These are phyloP conservation scores for Drosophila prolongata DNA, from an alignment of 2,888 invertebrate genomes.

Conservation along the genomic window DNA sequence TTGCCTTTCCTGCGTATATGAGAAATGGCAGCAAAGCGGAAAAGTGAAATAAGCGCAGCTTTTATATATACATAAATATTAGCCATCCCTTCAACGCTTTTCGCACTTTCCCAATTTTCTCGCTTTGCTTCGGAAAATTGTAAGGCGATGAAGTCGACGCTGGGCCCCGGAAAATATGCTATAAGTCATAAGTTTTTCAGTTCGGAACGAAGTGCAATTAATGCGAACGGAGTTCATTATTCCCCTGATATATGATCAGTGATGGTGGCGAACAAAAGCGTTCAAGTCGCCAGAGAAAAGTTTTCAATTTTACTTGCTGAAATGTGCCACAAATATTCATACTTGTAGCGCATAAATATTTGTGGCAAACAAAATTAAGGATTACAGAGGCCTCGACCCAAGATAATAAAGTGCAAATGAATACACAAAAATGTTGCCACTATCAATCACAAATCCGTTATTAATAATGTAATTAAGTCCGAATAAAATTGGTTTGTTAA, in stretches of 20 bases:
- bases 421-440: too few species aligned
- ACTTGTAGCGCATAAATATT: not conserved
- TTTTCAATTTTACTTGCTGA: not conserved
- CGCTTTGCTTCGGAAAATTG: slow-evolving; percentile 2
- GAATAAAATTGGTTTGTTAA: too few species aligned
- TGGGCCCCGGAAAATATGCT: slow-evolving; percentile 8
- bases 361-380: not conserved
- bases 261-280: not conserved
- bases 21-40: slow-evolving; percentile 56
- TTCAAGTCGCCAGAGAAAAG: not conserved
- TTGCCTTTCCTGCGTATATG: not conserved
- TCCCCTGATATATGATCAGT: slow-evolving; percentile 16
- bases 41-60: slow-evolving; percentile 69
- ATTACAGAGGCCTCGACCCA: not conserved
- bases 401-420: too few species aligned
- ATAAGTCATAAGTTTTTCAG: slow-evolving; percentile 12
- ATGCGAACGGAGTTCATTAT: slow-evolving; percentile 28
- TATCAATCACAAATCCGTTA: too few species aligned
- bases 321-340: too few species aligned
- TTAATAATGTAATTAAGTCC: not conserved
- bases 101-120: slow-evolving; percentile 24
- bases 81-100: slow-evolving; percentile 12
- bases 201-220: slow-evolving; percentile 17
- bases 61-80: not conserved
- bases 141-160: slow-evolving; percentile 7